Evolutionary conservation across 2,888 invertebrate species (phyloP).

Genomic region (Campoletis raptor): DNA sequence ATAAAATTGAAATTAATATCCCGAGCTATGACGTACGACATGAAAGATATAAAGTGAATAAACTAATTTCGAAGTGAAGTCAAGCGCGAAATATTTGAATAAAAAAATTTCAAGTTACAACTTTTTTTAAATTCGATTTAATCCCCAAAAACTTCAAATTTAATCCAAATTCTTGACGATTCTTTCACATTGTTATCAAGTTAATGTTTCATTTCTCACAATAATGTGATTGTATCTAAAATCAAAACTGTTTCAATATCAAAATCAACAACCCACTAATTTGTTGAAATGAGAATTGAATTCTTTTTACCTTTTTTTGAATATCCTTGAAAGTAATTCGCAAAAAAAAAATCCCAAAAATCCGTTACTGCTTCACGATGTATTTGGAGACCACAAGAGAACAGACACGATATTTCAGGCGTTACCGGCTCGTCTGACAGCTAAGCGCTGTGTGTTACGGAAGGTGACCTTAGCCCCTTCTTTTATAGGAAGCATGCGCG

Average conservation of each 20-base stretch:
- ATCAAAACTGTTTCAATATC: not conserved
- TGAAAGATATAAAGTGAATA: not conserved
- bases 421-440: slow-evolving; percentile 77
- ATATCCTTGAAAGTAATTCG: not conserved
- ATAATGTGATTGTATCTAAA: not conserved
- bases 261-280: not conserved
- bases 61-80: not conserved
- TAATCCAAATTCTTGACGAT: not conserved
- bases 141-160: not conserved
- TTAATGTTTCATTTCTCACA: not conserved
- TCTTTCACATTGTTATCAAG: not conserved
- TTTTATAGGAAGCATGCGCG: slow-evolving; percentile 75
- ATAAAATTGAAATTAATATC: not conserved
- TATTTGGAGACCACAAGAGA: slow-evolving; percentile 25
- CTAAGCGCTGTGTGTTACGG: slow-evolving; percentile 75
- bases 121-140: not conserved
- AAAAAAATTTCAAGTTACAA: not conserved
- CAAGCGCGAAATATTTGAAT: not conserved
- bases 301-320: not conserved
- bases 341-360: not conserved
- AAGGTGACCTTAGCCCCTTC: slow-evolving; percentile 82
- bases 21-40: not conserved
- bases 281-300: not conserved
- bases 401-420: not conserved
- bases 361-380: not conserved